phyloP scores from a whole-genome alignment of 2,888 invertebrate species.

The Brassicogethes aeneus region DNA sequence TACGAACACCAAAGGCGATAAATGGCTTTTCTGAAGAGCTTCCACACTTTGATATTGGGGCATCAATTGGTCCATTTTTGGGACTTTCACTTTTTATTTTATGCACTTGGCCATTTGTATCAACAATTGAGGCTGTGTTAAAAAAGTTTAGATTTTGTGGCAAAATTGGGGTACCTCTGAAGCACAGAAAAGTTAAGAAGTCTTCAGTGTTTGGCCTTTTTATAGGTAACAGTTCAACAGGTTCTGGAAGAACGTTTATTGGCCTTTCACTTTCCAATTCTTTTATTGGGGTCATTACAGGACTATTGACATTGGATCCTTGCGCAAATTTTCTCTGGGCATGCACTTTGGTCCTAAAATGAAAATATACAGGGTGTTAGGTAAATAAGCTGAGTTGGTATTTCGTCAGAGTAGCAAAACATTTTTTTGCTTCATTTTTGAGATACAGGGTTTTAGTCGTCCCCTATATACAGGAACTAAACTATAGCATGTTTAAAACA shows the following conservation, averaged over 20 bases:
- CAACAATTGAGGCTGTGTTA: conserved; percentile 42
- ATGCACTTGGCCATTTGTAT: conserved; percentile 34
- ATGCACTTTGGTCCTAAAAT: conserved; percentile 64
- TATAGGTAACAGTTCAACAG: conserved; percentile 53
- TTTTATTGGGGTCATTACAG: conserved; percentile 50
- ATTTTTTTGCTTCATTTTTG: too few relatives aligned
- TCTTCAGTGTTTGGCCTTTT: conserved; percentile 77
- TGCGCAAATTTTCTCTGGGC: conserved; percentile 85
- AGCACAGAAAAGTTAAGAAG: conserved; percentile 76
- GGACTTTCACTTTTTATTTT: conserved; percentile 33
- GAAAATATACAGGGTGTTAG: not conserved
- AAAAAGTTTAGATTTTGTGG: conserved; percentile 67
- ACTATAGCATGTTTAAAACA: too few relatives aligned
- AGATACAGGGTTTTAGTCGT: too few relatives aligned
- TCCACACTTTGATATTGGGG: conserved; percentile 29
- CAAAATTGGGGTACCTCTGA: conserved; percentile 64
- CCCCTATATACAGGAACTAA: too few relatives aligned
- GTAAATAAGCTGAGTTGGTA: conserved; percentile 6
- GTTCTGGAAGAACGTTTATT: conserved; percentile 40
- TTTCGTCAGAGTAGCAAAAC: too few relatives aligned
- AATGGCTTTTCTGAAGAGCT: conserved; percentile 36
- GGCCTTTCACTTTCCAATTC: conserved; percentile 47
- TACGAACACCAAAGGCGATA: conserved; percentile 49
- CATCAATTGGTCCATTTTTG: conserved; percentile 33
- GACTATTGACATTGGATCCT: conserved; percentile 55